These are phyloP conservation scores for Eupithecia abbreviata DNA, from an alignment of 2,888 invertebrate species.

Conservation along the genomic window DNA sequence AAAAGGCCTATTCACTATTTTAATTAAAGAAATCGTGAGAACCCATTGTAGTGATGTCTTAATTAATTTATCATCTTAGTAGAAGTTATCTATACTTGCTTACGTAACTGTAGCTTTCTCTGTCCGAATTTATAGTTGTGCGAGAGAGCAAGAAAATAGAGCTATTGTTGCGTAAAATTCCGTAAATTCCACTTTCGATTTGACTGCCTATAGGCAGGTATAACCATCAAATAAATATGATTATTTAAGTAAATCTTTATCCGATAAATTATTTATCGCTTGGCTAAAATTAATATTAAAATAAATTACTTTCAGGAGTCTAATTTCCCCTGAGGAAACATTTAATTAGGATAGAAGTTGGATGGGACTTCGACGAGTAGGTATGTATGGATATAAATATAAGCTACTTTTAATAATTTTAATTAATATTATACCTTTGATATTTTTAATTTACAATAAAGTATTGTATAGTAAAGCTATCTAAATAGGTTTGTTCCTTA, in stretches of 20 bases:
- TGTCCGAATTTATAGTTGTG: slow-evolving; percentile 39
- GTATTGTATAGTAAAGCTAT: not conserved
- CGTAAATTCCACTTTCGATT: not conserved
- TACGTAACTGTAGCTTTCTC: slow-evolving; percentile 50
- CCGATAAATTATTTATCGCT: slow-evolving; percentile 6
- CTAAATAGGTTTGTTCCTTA: too few species aligned
- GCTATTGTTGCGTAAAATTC: slow-evolving; percentile 45
- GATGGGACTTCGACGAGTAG: slow-evolving; percentile 15
- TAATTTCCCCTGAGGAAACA: slow-evolving; percentile 36
- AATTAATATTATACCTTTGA: not conserved
- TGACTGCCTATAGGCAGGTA: not conserved
- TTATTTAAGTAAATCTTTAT: slow-evolving; percentile 1
- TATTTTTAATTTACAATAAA: not conserved
- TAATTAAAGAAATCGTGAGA: slow-evolving; percentile 43
- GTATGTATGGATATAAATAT: slow-evolving; percentile 6
- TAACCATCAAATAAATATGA: not conserved
- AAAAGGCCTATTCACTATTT: slow-evolving; percentile 10
- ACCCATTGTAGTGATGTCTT: slow-evolving; percentile 41
- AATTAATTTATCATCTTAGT: slow-evolving; percentile 42
- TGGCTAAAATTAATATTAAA: slow-evolving; percentile 6
- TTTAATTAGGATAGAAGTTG: slow-evolving; percentile 29
- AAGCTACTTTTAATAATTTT: not conserved
- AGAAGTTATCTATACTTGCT: slow-evolving; percentile 21
- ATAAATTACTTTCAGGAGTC: slow-evolving; percentile 20
- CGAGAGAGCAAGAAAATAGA: slow-evolving; percentile 39